A percentile compares a stretch with the other conserved stretches of the same genome.
Evolutionary conservation across 2,113 vertebrate genomes (phyloP).

Genomic region (Ceyx melanurus): DNA sequence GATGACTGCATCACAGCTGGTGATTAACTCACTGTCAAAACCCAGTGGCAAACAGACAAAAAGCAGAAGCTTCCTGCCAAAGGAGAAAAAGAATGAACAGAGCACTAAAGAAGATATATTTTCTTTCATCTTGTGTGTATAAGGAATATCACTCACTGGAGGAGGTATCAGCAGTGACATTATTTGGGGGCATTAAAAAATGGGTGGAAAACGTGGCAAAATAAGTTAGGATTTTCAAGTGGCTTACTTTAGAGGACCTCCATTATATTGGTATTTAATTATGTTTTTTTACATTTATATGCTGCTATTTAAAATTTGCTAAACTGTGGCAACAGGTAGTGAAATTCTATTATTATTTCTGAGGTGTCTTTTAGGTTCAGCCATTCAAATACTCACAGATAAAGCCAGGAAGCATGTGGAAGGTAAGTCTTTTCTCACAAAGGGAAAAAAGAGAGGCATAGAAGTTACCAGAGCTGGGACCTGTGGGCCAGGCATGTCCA

Average conservation of each 20-base stretch:
- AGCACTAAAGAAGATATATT: neutral
- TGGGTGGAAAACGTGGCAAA: neutral
- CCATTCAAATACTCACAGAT: neutral
- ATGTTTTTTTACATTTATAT: neutral
- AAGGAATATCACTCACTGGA: neutral
- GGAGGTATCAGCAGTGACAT: rapidly evolving
- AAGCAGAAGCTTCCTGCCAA: neutral
- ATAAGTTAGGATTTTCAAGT: neutral
- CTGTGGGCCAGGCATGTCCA: rapidly evolving
- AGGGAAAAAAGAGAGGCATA: neutral
- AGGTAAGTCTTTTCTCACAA: neutral
- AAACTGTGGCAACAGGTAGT: neutral
- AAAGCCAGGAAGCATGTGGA: neutral
- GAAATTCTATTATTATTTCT: neutral
- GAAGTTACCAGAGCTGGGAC: neutral
- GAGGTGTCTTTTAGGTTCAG: neutral
- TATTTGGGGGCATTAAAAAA: neutral
- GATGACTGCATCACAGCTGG: neutral
- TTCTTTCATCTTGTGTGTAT: neutral
- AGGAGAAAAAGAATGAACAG: neutral
- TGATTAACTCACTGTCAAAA: neutral
- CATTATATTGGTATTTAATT: neutral
- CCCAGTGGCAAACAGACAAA: neutral
- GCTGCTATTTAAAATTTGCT: neutral
- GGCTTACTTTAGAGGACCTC: neutral